These are phyloP conservation scores for Megalonaias nervosa DNA, from an alignment of 1,140 invertebrate species.

Conservation along the genomic window DNA sequence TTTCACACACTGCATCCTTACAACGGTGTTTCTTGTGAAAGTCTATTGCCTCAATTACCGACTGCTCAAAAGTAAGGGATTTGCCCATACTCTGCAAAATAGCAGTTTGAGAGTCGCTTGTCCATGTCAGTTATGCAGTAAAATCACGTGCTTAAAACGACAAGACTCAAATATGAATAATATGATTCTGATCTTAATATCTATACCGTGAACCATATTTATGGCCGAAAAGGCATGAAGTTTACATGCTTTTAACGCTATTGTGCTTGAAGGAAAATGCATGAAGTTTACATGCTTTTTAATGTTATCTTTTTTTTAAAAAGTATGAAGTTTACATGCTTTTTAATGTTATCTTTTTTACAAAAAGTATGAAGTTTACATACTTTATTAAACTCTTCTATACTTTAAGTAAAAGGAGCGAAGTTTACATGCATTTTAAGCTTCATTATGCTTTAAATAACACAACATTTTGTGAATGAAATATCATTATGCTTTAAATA, in stretches of 20 bases:
- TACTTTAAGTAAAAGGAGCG: no score
- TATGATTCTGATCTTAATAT: not conserved
- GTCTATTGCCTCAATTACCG: slow-evolving; percentile 87
- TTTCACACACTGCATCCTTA: slow-evolving; percentile 81
- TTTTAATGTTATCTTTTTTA: no score
- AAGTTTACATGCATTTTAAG: no score
- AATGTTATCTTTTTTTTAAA: not conserved
- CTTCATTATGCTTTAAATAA: no score
- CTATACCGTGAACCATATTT: not conserved
- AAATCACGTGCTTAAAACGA: not conserved
- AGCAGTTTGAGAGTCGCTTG: not conserved
- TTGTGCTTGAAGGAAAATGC: not conserved
- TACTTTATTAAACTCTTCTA: no score
- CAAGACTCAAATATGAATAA: not conserved
- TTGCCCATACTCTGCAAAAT: slow-evolving; percentile 81
- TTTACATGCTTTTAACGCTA: not conserved
- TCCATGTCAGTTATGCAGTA: not conserved
- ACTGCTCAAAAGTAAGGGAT: slow-evolving; percentile 88
- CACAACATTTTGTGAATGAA: no score
- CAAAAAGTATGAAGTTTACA: not conserved
- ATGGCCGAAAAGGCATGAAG: no score
- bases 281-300: not conserved
- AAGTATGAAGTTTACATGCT: not conserved
- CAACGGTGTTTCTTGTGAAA: slow-evolving; percentile 79
- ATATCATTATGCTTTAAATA: no score